phyloP scores from a whole-genome alignment of 2,888 invertebrate species.

The Microctonus hyperodae region DNA sequence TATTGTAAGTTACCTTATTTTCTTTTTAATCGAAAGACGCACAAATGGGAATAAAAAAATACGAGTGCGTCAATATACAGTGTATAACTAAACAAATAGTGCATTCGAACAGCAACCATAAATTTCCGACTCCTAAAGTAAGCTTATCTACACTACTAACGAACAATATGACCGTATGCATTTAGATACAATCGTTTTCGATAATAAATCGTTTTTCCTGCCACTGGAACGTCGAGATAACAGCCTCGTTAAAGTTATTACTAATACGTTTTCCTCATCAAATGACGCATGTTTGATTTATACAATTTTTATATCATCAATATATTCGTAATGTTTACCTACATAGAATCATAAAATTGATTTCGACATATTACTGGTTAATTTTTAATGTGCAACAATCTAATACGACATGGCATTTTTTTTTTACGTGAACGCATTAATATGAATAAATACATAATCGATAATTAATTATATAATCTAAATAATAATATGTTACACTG shows the following conservation, averaged over 20 bases:
- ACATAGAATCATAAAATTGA: not conserved
- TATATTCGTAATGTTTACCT: not conserved
- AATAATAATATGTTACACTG: not conserved
- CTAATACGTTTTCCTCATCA: conserved; percentile 30
- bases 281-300: conserved; percentile 10
- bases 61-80: not conserved
- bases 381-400: not conserved
- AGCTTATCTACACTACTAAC: conserved; percentile 41
- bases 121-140: conserved; percentile 15
- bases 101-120: conserved; percentile 12
- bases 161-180: conserved; percentile 34
- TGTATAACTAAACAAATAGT: conserved; percentile 15
- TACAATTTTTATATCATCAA: not conserved
- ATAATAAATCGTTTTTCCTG: conserved; percentile 30
- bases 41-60: not conserved
- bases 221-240: conserved; percentile 32
- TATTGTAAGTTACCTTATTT: not conserved
- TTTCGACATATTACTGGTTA: not conserved
- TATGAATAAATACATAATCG: not conserved
- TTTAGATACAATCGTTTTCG: conserved; percentile 29
- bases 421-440: not conserved
- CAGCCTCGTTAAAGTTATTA: conserved; percentile 34
- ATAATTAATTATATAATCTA: no score
- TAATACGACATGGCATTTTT: not conserved
- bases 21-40: not conserved